phyloP scores from a whole-genome alignment of 2,113 vertebrate species.

The Centrocercus urophasianus region DNA sequence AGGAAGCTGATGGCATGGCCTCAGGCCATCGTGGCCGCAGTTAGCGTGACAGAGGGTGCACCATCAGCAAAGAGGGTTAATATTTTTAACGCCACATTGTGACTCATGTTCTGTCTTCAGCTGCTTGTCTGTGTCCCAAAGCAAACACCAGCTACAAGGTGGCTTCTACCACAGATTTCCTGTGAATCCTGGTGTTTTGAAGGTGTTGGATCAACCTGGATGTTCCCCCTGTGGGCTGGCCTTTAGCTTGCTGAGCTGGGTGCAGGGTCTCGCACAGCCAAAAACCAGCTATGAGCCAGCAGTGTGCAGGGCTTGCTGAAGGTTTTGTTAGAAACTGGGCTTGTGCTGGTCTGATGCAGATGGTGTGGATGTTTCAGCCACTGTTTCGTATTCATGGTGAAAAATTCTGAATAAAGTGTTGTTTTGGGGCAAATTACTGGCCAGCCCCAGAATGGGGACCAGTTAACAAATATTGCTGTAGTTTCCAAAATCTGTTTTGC shows the following conservation, averaged over 20 bases:
- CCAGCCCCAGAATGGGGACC: neutral
- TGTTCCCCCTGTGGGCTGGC: neutral
- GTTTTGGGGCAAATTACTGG: neutral
- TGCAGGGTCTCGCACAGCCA: neutral
- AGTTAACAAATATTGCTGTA: neutral
- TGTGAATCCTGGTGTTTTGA: neutral
- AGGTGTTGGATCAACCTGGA: neutral
- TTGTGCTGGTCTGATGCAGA: neutral
- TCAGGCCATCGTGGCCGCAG: neutral
- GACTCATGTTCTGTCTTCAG: neutral
- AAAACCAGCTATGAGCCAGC: neutral
- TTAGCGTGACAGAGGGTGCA: rapidly evolving
- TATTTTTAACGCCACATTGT: neutral
- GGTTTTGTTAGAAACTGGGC: neutral
- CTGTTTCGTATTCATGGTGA: neutral
- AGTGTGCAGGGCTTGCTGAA: neutral
- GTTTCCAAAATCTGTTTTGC: neutral
- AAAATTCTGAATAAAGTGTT: rapidly evolving
- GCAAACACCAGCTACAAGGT: neutral
- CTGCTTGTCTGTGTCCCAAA: neutral
- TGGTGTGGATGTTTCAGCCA: neutral
- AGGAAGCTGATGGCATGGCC: neutral
- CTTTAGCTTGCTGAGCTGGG: neutral
- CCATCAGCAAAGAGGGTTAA: neutral
- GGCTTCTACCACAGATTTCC: neutral